phyloP scores from a whole-genome alignment of 2,888 invertebrate species.

The Drosophila tanythrix region DNA sequence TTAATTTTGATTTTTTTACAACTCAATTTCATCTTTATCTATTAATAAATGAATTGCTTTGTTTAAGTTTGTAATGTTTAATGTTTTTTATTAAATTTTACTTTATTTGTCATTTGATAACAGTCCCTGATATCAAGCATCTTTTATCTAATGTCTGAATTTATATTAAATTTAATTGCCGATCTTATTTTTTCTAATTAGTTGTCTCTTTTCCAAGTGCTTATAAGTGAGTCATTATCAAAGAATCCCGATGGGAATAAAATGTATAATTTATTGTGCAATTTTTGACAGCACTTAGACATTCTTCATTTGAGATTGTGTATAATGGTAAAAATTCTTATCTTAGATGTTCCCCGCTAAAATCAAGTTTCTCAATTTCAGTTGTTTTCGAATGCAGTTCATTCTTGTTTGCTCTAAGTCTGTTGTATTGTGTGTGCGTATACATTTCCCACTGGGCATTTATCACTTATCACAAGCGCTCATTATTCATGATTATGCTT shows the following conservation, averaged over 20 bases:
- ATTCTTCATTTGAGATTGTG: background rate
- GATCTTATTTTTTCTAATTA: background rate
- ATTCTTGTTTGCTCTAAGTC: background rate
- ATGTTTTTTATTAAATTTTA: background rate
- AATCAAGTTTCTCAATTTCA: background rate
- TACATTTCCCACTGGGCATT: conserved; percentile 73
- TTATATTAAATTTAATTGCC: background rate
- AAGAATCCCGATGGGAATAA: background rate
- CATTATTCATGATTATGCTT: conserved; percentile 84
- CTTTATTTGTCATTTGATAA: background rate
- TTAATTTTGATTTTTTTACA: background rate
- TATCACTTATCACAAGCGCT: conserved; percentile 76
- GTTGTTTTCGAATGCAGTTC: background rate
- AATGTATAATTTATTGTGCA: background rate
- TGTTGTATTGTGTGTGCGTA: conserved; percentile 23
- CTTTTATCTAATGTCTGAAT: background rate
- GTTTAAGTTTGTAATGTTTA: background rate
- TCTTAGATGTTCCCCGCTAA: background rate
- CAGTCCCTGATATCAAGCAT: fast-evolving
- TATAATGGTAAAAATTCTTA: background rate
- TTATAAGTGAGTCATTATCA: background rate
- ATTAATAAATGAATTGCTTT: background rate
- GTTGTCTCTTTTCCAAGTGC: background rate
- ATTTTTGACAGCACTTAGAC: background rate
- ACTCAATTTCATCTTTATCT: background rate